A percentile compares a stretch with the other conserved stretches of the same genome.
These are phyloP conservation scores for Oophaga sylvatica DNA, from an alignment of 2,797 vertebrate genomes.

Conservation along the genomic window DNA sequence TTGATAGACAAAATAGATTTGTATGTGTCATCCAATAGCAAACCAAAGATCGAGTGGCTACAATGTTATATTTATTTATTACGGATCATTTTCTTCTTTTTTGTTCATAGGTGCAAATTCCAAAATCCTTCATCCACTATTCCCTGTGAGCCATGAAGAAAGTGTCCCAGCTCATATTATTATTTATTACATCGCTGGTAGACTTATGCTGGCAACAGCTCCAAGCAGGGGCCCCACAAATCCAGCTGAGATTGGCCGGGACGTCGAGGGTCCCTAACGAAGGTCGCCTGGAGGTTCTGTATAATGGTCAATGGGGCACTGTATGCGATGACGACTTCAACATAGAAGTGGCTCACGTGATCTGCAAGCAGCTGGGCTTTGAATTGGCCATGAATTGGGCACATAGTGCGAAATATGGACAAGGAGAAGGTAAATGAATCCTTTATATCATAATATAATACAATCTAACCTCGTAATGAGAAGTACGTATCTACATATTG, in stretches of 20 bases:
- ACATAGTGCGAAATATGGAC: conserved; percentile 93
- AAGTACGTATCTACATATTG: too few species aligned
- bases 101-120: conserved; percentile 21
- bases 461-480: too few species aligned
- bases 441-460: background rate
- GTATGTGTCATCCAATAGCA: too few species aligned
- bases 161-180: background rate
- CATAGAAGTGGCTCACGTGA: conserved; percentile 85
- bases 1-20: too few species aligned
- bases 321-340: conserved; percentile 93
- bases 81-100: background rate
- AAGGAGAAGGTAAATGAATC: conserved; percentile 84
- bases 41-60: too few species aligned
- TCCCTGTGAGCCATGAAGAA: conserved; percentile 36
- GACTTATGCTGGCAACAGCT: conserved; percentile 52
- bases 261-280: conserved; percentile 75
- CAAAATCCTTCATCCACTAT: background rate
- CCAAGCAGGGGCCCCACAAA: conserved; percentile 62
- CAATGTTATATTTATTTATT: too few species aligned
- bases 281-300: conserved; percentile 90
- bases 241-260: conserved; percentile 84
- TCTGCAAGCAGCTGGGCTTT: conserved; percentile 91
- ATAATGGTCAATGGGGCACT: conserved; percentile 91
- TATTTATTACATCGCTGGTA: conserved; percentile 59
- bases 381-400: conserved; percentile 89